phyloP scores from a whole-genome alignment of 2,113 vertebrate genomes.

The Myiagra hebetior region DNA sequence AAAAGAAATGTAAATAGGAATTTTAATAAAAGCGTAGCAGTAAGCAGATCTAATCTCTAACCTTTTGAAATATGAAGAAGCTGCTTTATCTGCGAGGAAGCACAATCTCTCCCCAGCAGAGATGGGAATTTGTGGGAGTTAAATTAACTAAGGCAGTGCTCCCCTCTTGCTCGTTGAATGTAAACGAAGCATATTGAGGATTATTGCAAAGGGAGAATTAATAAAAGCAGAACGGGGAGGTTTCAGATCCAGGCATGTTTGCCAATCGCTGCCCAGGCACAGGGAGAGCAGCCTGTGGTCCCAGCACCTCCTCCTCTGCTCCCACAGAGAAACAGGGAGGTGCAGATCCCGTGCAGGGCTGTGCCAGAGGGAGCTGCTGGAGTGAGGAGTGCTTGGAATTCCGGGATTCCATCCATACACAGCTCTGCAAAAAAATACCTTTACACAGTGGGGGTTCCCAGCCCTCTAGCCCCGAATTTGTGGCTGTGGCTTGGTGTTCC shows the following conservation, averaged over 20 bases:
- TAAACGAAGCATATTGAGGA: conserved; percentile 10
- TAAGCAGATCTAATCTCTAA: conserved; percentile 56
- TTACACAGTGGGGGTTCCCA: not conserved
- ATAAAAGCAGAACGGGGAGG: not conserved
- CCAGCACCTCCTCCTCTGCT: not conserved
- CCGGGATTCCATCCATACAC: not conserved
- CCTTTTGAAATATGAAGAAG: conserved; percentile 54
- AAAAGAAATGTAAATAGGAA: conserved; percentile 9
- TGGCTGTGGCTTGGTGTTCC: not conserved
- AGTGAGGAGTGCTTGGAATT: not conserved
- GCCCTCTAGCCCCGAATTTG: too few relatives aligned
- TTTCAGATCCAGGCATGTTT: not conserved
- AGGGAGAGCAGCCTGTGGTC: not conserved
- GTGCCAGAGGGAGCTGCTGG: not conserved
- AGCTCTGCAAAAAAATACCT: not conserved
- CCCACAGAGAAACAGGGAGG: not conserved
- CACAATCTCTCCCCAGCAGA: conserved; percentile 30
- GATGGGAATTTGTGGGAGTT: conserved; percentile 50
- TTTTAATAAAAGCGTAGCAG: conserved; percentile 53
- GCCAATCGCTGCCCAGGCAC: not conserved
- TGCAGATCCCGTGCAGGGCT: not conserved
- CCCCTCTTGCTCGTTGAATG: conserved; percentile 8
- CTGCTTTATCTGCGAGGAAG: conserved; percentile 20
- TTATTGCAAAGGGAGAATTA: conserved; percentile 34
- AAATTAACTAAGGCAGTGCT: conserved; percentile 28